Base-by-base conservation (phyloP, 2,113 vertebrate genomes). In the Pseudorhombus dupliciocellatus region DNA sequence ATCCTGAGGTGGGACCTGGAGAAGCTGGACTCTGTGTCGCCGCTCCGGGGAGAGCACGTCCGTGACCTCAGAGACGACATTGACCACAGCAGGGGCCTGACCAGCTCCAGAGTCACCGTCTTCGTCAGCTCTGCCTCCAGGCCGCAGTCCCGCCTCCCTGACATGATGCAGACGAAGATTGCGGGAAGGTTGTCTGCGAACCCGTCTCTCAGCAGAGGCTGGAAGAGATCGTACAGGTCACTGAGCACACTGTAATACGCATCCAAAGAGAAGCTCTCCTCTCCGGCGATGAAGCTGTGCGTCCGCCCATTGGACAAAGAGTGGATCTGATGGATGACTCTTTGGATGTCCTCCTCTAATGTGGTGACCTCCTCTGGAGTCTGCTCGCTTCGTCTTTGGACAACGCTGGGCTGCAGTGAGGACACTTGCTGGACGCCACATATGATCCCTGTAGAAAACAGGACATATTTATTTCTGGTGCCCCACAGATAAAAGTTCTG, bases 131-230 rank as follows among this genome's bases (percentile, higher is more conserved):
- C 88, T 22, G 88, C 92, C 73, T 89, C 78, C 66, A 84, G 75
- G 10, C 90, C 92, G 60, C 92, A 94, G 75, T 92, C 86, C n/a
- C 77, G 46, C 21, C 48, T 83, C 44, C 79, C 92, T 0, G 90
- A 88, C 37, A 93, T 75, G 28, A 93, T 50, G 22, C 93, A 94
- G 4, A 94, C 77, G 20, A 92, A 24, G 0, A 72, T 81, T 28
- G 70, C 64, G 0, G 92, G 93, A 24, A 94, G 79, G 34, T 90
- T 84, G 0, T 91, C 70, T 0, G 90, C 3, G 22, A 92, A 92
- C 4, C 63, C 25, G 1, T 87, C 62, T 20, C 40, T 72, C 31
- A 88, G 28, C 34, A 88, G 42, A 0, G 90, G 86, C 9, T 77
- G 72, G 26, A 88, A 72, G n/a, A 90, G 24, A 1, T 64, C 4